Evolutionary conservation across 2,113 vertebrate species (phyloP), one percentile per base, ranked within the genome.

Genomic region (Chaetura pelagica): DNA sequence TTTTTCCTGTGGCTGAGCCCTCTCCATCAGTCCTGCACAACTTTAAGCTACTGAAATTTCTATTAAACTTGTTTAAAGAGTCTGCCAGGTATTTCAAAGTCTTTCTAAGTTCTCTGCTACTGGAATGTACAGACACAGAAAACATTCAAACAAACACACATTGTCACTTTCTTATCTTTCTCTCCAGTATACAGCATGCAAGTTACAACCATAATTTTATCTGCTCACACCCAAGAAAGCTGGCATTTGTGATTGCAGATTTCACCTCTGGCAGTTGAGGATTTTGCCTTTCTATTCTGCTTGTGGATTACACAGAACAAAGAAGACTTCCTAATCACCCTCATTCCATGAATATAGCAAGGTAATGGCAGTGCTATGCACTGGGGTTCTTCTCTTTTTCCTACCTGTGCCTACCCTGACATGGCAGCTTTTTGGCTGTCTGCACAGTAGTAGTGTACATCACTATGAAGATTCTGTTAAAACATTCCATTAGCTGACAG

Each of bases 341-440:
- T 72, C 0, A 0, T 4, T 57, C 40, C 22, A 24, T 0, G 0
- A 51, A 48, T 10, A 9, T 20, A 55, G 38, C 4, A 49, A 64
- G 15, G 10, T n/a, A 69, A 15, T 4, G 55, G 12, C 7, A n/a
- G 6, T 20, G 9, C 9, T 40, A 10, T 57, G 15, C 29, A 27
- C 17, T n/a, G 23, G 10, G 8, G 4, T 8, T 46, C 5, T 40
- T 7, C 3, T 61, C 24, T 12, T 2, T 15, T 42, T 64, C 16
- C 34, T 54, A 7, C 8, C 30, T 64, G 6, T 29, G 4, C 10
- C 12, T 12, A 18, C 8, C 17, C 6, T 51, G 24, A 4, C 23
- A 73, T 1, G 4, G 14, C 15, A 71, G 18, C 7, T 52, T 88
- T 66, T 23, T 11, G 12, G 30, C 23, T 51, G 15, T 34, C 26